Percentiles rank a stretch among this genome's conserved stretches.
Conservation (phyloP, 2,113 vertebrate species). For the Galemys pyrenaicus region DNA sequence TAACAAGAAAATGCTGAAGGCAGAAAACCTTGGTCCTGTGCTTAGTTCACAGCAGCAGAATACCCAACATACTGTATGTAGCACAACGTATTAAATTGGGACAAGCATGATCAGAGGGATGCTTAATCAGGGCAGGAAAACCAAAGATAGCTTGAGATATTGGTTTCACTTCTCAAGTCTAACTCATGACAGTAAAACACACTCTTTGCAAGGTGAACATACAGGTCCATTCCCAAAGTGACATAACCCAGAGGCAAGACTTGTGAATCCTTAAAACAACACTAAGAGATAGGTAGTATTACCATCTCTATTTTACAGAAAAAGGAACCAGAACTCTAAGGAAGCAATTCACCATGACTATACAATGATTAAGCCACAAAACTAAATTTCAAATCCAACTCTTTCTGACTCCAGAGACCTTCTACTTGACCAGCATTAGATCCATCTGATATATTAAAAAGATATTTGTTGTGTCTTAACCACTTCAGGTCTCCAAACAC, state of each 20-base stretch:
- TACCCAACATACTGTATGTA: neutral
- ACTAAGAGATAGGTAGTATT: neutral
- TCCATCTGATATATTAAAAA: conserved; percentile 15
- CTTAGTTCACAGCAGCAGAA: neutral
- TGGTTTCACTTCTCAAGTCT: neutral
- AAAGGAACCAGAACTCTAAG: conserved; percentile 19
- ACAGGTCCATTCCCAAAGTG: neutral
- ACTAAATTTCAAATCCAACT: neutral
- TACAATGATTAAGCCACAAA: neutral
- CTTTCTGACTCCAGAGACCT: neutral
- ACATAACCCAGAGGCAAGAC: neutral
- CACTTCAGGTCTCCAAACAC: neutral
- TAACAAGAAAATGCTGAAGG: neutral
- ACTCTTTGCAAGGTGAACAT: neutral
- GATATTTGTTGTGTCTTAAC: neutral
- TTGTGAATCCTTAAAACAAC: neutral
- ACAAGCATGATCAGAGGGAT: neutral
- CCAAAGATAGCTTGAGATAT: neutral
- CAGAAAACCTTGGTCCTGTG: neutral
- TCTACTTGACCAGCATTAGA: neutral
- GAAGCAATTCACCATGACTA: neutral
- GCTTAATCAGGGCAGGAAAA: neutral
- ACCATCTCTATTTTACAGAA: neutral
- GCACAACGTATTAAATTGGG: neutral
- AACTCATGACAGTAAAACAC: neutral